Conservation (phyloP, 2,797 vertebrate species). For the Lagodon rhomboides region DNA sequence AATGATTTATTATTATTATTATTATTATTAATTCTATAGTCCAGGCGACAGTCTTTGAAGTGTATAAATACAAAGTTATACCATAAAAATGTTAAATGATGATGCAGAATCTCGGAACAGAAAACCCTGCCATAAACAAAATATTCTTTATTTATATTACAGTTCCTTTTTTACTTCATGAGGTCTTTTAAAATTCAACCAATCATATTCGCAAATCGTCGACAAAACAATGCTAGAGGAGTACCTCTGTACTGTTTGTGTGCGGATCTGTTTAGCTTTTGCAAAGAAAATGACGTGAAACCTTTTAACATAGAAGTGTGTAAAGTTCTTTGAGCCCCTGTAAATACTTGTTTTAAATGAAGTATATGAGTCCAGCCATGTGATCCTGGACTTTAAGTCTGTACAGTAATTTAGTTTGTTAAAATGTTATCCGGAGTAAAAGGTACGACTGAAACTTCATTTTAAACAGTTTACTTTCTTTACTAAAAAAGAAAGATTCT, state of each 20-base stretch:
- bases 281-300: conserved; percentile 3
- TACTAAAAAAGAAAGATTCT: background rate
- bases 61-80: background rate
- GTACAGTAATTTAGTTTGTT: conserved; percentile 27
- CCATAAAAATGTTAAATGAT: background rate
- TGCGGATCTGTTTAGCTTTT: background rate
- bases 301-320: conserved; percentile 6
- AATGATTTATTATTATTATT: too few species aligned
- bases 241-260: background rate
- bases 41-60: background rate
- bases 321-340: conserved; percentile 18
- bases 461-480: conserved; percentile 2
- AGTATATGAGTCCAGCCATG: conserved; percentile 7
- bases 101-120: background rate
- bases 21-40: too few species aligned
- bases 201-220: background rate
- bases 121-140: background rate
- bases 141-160: background rate
- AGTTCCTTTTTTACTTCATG: background rate
- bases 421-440: conserved; percentile 22
- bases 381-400: conserved; percentile 17
- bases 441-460: background rate
- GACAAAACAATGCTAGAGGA: background rate
- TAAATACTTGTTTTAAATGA: conserved; percentile 40
- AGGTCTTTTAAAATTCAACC: background rate